These are phyloP conservation scores for Norana najaformis DNA, from an alignment of 2,888 invertebrate genomes.

Conservation along the genomic window DNA sequence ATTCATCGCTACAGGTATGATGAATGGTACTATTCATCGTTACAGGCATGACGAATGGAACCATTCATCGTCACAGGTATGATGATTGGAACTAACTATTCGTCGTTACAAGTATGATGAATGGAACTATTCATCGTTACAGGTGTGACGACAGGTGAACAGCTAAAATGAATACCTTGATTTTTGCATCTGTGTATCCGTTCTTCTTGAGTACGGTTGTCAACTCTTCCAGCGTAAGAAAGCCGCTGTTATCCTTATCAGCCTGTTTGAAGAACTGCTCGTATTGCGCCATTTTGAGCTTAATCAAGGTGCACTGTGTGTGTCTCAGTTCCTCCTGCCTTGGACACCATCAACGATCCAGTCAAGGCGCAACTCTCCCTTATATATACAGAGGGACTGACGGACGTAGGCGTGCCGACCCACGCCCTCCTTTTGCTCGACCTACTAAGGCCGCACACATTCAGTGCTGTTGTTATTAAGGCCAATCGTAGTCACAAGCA, in stretches of 20 bases:
- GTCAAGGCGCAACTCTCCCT: not conserved
- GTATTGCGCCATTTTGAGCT: slow-evolving; percentile 3
- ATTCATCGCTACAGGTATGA: not conserved
- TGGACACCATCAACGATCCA: not conserved
- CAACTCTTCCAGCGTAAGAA: slow-evolving; percentile 36
- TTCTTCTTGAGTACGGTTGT: slow-evolving; percentile 33
- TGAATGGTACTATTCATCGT: not conserved
- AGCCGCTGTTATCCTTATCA: slow-evolving; percentile 40
- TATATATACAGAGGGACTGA: not conserved
- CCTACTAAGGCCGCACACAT: not conserved
- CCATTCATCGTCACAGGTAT: not conserved
- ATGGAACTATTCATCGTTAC: not conserved
- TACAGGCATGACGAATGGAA: not conserved
- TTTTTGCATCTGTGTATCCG: slow-evolving; percentile 35
- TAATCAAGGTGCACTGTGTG: not conserved
- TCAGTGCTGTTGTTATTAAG: not conserved
- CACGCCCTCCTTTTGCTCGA: not conserved
- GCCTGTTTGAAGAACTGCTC: slow-evolving; percentile 36
- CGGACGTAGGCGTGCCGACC: not conserved
- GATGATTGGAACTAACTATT: too few relatives aligned
- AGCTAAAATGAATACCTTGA: slow-evolving; percentile 26
- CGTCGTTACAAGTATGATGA: not conserved
- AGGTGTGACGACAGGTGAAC: not conserved
- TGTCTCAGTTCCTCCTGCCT: not conserved
- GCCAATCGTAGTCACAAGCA: not conserved